phyloP scores from a whole-genome alignment of 2,797 vertebrate species.

The Pantherophis alleghaniensis region DNA sequence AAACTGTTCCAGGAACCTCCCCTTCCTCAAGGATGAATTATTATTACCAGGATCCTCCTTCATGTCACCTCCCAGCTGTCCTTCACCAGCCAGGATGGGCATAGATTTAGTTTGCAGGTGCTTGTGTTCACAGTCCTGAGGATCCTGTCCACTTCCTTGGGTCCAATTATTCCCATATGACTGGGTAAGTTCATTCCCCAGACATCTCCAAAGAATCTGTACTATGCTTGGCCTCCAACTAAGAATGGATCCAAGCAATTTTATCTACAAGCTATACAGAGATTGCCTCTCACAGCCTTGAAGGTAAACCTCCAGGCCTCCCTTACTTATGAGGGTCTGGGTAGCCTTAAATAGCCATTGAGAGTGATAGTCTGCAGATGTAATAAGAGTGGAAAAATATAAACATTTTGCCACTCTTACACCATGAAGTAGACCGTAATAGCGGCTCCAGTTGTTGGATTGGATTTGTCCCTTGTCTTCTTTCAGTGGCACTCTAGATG shows the following conservation, averaged over 20 bases:
- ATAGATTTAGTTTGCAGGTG: neutral
- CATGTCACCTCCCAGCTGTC: neutral
- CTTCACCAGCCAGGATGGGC: neutral
- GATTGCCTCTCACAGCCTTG: neutral
- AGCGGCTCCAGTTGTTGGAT: neutral
- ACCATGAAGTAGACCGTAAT: neutral
- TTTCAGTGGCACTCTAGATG: neutral
- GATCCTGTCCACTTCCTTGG: neutral
- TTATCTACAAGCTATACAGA: neutral
- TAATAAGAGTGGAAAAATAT: neutral
- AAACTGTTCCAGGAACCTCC: neutral
- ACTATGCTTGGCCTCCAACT: neutral
- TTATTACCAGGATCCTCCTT: neutral
- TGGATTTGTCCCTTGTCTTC: neutral
- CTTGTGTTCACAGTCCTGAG: neutral
- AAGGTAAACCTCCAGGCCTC: neutral
- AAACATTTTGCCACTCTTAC: neutral
- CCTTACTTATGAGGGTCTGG: neutral
- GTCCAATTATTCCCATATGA: neutral
- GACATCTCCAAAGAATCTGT: neutral
- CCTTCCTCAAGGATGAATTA: neutral
- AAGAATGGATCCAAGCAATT: neutral
- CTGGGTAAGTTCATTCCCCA: neutral
- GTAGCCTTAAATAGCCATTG: neutral
- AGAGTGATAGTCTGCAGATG: neutral